Evolutionary conservation across 2,888 invertebrate genomes (phyloP), one percentile per base, ranked within the genome.

Genomic region (Hetaerina titia): DNA sequence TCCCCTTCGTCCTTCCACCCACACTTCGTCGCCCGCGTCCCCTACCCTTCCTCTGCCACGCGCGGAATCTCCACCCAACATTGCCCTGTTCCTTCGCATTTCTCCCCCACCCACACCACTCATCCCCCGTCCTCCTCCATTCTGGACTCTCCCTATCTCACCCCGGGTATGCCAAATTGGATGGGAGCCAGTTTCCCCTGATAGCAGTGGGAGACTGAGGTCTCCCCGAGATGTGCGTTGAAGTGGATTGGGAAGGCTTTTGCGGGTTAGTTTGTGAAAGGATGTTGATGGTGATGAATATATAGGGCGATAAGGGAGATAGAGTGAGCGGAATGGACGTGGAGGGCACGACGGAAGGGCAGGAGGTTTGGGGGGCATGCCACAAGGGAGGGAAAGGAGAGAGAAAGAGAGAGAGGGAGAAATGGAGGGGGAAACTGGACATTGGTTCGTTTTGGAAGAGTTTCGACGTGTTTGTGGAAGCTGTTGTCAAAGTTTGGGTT

Each of bases 271-370:
- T 81, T 81, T 63, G 63, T 90, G 90, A 92, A 92, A 92, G 92
- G 92, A 92, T 92, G 92, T 92, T 92, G 92, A 92, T 92, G 92
- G 92, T 56, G 92, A 92, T 92, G 92, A 92, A 92, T 92, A 92
- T 69, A 92, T 92, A 92, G 92, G 69, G 56, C 69, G 60, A 60
- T n/a, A 15, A n/a, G n/a, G 56, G 92, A 74, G 19, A 92, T 45
- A 69, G 64, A 56, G 17, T 25, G 56, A 56, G 13, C 11, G 64
- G 31, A 45, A 45, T 13, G 45, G 56, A 45, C 64, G 7, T 15
- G 6, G 64, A n/a, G 45, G 45, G 45, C 45, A 45, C 45, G 45
- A 45, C 45, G 45, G n/a, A 81, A 81, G 31, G 81, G 31, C 31
- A n/a, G n/a, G 22, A 13, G 11, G 8, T 31, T 11, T 15, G 13